These are phyloP conservation scores for Actias luna DNA, from an alignment of 2,888 invertebrate species.

Conservation along the genomic window DNA sequence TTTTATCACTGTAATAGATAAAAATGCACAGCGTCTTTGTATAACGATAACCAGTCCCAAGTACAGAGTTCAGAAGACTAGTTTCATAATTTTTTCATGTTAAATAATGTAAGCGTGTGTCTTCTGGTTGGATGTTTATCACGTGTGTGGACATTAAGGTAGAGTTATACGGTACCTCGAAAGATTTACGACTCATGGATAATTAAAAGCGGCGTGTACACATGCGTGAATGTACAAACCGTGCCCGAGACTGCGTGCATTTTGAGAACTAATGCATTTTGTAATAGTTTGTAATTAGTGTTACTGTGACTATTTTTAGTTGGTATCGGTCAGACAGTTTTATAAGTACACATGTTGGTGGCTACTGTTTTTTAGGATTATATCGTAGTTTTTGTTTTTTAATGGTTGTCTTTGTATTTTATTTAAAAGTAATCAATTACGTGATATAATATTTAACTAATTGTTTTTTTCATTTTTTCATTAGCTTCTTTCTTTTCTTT, in stretches of 20 bases:
- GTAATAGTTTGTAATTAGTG: background rate
- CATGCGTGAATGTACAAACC: constrained; percentile 41
- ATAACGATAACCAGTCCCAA: constrained; percentile 46
- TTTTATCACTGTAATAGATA: constrained; percentile 61
- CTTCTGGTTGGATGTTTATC: constrained; percentile 45
- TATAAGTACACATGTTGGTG: background rate
- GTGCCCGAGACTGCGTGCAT: constrained; percentile 7
- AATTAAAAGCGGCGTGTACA: constrained; percentile 51
- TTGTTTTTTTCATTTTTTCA: no score
- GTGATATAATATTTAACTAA: no score
- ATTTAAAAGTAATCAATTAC: no score
- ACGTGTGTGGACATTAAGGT: constrained; percentile 40
- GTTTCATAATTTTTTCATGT: constrained; percentile 39
- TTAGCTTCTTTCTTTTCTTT: no score
- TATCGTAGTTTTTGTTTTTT: background rate
- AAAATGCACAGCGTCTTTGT: constrained; percentile 52
- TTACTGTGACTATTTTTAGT: constrained; percentile 31
- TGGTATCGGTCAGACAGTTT: constrained; percentile 29
- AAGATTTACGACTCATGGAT: constrained; percentile 46
- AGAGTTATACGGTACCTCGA: constrained; percentile 41
- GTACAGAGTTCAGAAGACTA: constrained; percentile 23
- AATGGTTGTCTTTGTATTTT: background rate
- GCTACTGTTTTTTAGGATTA: background rate
- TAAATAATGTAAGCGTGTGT: constrained; percentile 48
- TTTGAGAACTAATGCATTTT: constrained; percentile 1